Evolutionary conservation across 2,113 vertebrate genomes (phyloP), one percentile per base, ranked within the genome.

Genomic region (Alces alces): DNA sequence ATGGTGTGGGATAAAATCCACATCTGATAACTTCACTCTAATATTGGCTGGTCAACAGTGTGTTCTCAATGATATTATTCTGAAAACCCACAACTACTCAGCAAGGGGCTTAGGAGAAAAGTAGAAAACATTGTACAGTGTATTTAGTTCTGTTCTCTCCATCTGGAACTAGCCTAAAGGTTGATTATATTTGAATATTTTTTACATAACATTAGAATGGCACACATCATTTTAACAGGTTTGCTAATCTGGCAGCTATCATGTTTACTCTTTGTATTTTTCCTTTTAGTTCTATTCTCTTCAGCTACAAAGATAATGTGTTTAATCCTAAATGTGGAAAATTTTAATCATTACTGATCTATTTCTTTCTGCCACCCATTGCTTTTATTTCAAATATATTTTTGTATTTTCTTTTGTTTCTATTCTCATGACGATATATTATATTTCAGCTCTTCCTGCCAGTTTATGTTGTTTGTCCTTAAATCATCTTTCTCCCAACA

Each of bases 201-300:
- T 98, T 97, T 91, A 64, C 91, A 93, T 73, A 86, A 70, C 50
- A 85, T 92, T 93, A 95, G 96, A 95, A 95, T 93, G 83, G 79
- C 79, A 96, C 17, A 76, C 80, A 91, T 89, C 25, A 43, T 78
- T 98, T 93, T 93, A 87, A 93, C 57, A 54, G 57, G 92, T 89
- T 96, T 86, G 73, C 58, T 90, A 64, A 84, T 86, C 52, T 91
- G 47, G 33, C 66, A 92, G n/a, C 78, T 91, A 55, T 92, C 39
- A 52, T 84, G 76, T 87, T 94, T 88, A 93, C 54, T 97, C 70
- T 27, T 57, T 84, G 9, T 28, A 36, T 70, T 66, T 95, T 79
- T 55, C 7, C 5, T 87, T 70, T 95, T 45, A 58, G 33, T 97
- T 86, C 50, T 23, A 3, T 17, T 79, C 79, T 89, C 45, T 87